Percentiles rank a stretch among this genome's conserved stretches.
These are phyloP conservation scores for Cheilosia grossa DNA, from an alignment of 2,888 invertebrate genomes.

Conservation along the genomic window DNA sequence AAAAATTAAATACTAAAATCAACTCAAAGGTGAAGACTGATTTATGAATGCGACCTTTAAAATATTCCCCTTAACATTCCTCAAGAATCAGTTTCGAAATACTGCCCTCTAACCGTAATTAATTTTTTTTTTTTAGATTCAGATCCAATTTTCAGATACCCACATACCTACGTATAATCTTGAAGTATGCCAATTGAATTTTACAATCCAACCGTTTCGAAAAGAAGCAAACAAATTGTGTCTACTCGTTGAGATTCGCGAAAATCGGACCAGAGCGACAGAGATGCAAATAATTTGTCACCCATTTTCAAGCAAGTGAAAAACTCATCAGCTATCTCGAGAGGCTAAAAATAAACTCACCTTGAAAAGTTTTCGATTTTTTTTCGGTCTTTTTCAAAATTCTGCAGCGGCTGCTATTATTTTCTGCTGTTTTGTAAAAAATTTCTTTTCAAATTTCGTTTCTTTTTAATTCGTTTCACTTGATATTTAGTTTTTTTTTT, in stretches of 20 bases:
- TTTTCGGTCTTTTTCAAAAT: constrained; percentile 52
- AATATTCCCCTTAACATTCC: constrained; percentile 37
- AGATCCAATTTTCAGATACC: constrained; percentile 50
- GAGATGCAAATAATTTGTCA: constrained; percentile 76
- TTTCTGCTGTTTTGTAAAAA: constrained; percentile 60
- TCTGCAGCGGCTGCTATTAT: constrained; percentile 69
- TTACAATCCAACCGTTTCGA: constrained; percentile 32
- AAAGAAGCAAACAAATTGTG: constrained; percentile 16
- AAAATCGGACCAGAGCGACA: constrained; percentile 53
- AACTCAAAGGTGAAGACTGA: constrained; percentile 42
- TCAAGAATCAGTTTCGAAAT: constrained; percentile 65
- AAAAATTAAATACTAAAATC: background rate
- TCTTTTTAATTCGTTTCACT: constrained; percentile 67
- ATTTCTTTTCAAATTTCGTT: constrained; percentile 69
- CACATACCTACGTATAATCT: constrained; percentile 7
- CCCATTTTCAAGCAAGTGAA: constrained; percentile 74
- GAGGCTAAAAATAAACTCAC: constrained; percentile 83
- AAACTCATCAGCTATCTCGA: constrained; percentile 80
- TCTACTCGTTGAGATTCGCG: constrained; percentile 50
- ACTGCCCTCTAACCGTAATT: constrained; percentile 35
- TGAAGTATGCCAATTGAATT: constrained; percentile 60
- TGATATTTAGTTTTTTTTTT: constrained; percentile 24
- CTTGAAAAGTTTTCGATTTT: constrained; percentile 83
- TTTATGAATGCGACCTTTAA: constrained; percentile 66
- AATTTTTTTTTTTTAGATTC: constrained; percentile 28